Percentiles rank a stretch among this genome's conserved stretches.
phyloP scores from a whole-genome alignment of 2,888 invertebrate species.

The Phanerotoma sp. region DNA sequence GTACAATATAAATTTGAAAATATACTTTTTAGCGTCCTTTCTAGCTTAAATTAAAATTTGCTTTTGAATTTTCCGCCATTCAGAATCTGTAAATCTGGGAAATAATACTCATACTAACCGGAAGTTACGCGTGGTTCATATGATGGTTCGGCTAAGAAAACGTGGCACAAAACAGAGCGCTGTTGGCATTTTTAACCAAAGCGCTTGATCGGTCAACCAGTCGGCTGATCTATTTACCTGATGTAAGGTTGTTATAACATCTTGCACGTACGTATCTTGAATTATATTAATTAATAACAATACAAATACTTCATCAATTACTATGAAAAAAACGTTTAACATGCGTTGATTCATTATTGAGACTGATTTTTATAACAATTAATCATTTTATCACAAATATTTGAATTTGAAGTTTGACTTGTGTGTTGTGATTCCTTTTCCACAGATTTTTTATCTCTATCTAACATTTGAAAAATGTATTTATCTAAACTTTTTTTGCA shows the following conservation, averaged over 20 bases:
- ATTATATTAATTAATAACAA: not conserved
- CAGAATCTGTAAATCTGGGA: not conserved
- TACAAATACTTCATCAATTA: not conserved
- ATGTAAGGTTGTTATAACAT: slow-evolving; percentile 19
- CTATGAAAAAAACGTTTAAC: not conserved
- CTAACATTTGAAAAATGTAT: not conserved
- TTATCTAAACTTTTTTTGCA: not conserved
- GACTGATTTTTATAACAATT: too few relatives aligned
- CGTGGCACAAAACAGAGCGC: slow-evolving; percentile 48
- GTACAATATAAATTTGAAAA: too few relatives aligned
- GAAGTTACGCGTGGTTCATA: slow-evolving; percentile 37
- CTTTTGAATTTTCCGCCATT: not conserved
- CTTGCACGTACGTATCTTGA: slow-evolving; percentile 12
- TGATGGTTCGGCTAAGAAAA: slow-evolving; percentile 41
- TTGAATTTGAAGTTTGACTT: too few relatives aligned
- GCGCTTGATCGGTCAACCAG: slow-evolving; percentile 16
- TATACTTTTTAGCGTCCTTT: too few relatives aligned
- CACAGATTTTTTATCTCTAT: too few relatives aligned
- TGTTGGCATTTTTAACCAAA: slow-evolving; percentile 42
- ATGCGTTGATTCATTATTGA: too few relatives aligned
- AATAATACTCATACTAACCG: too few relatives aligned
- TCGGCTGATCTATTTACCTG: slow-evolving; percentile 21
- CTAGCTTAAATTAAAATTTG: too few relatives aligned
- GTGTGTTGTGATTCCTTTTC: too few relatives aligned
- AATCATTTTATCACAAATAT: too few relatives aligned